A percentile compares a stretch with the other conserved stretches of the same genome.
Evolutionary conservation across 2,888 invertebrate species (phyloP).

Genomic region (Drosophila paranaensis): DNA sequence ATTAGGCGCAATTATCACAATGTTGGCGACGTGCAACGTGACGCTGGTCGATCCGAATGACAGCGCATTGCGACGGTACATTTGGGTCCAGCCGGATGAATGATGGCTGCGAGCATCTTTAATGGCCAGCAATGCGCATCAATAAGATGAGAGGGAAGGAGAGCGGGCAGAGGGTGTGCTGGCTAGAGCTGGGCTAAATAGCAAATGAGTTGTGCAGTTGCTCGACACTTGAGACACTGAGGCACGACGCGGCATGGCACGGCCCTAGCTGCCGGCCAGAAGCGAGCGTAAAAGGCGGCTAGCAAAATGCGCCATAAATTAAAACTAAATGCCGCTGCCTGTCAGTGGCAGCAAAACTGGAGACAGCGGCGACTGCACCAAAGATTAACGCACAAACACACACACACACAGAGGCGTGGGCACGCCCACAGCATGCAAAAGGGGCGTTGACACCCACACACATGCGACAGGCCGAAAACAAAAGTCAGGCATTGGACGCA

Average conservation of each 20-base stretch:
- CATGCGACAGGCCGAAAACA: slow-evolving; percentile 58
- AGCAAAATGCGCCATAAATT: slow-evolving; percentile 76
- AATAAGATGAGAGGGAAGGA: slow-evolving; percentile 13
- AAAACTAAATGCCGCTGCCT: slow-evolving; percentile 79
- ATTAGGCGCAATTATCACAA: slow-evolving; percentile 79
- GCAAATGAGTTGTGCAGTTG: slow-evolving; percentile 57
- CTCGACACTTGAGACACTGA: slow-evolving; percentile 57
- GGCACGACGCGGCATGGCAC: slow-evolving; percentile 53
- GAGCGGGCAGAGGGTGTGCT: no score
- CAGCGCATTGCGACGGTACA: slow-evolving; percentile 28
- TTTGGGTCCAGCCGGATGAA: slow-evolving; percentile 18
- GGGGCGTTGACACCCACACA: slow-evolving; percentile 53
- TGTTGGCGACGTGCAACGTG: slow-evolving; percentile 58
- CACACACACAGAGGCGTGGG: slow-evolving; percentile 3
- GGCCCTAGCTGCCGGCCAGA: slow-evolving; percentile 39
- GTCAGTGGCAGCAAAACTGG: slow-evolving; percentile 66
- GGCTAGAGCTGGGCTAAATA: slow-evolving; percentile 14
- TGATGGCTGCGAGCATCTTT: slow-evolving; percentile 21
- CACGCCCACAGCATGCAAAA: slow-evolving; percentile 53
- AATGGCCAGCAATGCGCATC: slow-evolving; percentile 36
- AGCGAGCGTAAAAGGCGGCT: slow-evolving; percentile 40
- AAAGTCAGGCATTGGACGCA: slow-evolving; percentile 74
- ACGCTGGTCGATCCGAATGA: slow-evolving; percentile 28
- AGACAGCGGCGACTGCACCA: slow-evolving; percentile 70
- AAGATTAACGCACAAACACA: slow-evolving; percentile 69